phyloP scores from a whole-genome alignment of 2,113 vertebrate genomes.

The Psittacus erithacus region DNA sequence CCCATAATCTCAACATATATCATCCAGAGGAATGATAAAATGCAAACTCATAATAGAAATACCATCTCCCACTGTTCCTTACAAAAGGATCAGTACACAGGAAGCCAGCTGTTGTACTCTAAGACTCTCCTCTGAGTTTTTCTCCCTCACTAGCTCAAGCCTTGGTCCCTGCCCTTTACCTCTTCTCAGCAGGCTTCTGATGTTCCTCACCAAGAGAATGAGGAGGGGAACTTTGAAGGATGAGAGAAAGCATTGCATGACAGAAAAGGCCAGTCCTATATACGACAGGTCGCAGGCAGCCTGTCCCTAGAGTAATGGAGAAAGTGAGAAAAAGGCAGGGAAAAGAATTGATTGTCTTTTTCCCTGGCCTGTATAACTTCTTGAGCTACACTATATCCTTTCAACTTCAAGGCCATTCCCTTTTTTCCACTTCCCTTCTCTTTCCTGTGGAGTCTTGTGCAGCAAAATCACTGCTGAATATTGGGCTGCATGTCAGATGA shows the following conservation, averaged over 20 bases:
- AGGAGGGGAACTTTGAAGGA: fast-evolving
- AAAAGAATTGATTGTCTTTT: neutral
- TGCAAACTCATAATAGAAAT: neutral
- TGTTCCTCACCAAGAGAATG: neutral
- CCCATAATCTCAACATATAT: neutral
- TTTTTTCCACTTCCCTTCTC: neutral
- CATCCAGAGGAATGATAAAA: neutral
- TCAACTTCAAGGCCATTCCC: neutral
- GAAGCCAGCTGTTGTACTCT: too few species aligned
- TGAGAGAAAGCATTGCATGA: neutral
- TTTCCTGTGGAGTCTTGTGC: neutral
- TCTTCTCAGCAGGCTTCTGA: neutral
- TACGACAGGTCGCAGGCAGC: neutral
- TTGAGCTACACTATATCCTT: neutral
- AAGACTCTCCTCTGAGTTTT: neutral
- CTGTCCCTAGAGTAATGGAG: too few species aligned
- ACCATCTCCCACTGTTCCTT: neutral
- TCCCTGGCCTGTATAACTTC: neutral
- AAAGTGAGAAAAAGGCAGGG: neutral
- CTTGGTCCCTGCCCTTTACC: neutral
- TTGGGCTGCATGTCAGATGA: neutral
- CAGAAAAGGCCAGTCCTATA: neutral
- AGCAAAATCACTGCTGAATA: neutral
- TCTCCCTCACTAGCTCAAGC: neutral
- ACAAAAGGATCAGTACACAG: neutral